These are phyloP conservation scores for Geopemphigus sp. DNA, from an alignment of 1,140 invertebrate genomes.

Conservation along the genomic window DNA sequence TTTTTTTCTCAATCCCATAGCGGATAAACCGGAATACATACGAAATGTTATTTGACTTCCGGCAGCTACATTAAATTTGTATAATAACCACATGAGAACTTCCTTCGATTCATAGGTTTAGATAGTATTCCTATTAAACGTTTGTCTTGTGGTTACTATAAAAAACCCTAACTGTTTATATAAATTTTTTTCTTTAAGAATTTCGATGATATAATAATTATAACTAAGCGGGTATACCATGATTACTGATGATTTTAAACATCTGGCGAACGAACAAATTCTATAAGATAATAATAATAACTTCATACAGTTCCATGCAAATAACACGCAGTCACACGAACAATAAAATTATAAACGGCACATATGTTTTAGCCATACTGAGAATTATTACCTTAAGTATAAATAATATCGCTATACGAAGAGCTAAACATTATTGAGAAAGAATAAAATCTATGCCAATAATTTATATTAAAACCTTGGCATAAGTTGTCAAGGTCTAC, in stretches of 20 bases:
- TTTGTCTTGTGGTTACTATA: not conserved
- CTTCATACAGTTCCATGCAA: not conserved
- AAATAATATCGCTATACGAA: not conserved
- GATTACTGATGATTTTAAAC: not conserved
- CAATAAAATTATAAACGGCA: not conserved
- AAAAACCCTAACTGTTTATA: not conserved
- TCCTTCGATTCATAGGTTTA: slow-evolving; percentile 33
- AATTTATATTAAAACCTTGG: not conserved
- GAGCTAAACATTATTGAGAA: not conserved
- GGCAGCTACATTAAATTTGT: slow-evolving; percentile 3
- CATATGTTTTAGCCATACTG: slow-evolving; percentile 6
- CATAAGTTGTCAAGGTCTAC: not conserved
- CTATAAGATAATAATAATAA: slow-evolving; percentile 14
- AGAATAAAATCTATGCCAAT: not conserved
- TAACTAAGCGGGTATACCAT: not conserved
- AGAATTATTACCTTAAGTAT: not conserved
- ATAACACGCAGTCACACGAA: not conserved
- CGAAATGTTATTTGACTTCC: slow-evolving; percentile 23
- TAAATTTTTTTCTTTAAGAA: not conserved
- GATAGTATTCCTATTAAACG: not conserved
- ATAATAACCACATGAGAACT: slow-evolving; percentile 34
- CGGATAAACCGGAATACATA: slow-evolving; percentile 29
- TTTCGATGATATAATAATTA: not conserved
- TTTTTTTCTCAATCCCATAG: slow-evolving; percentile 15
- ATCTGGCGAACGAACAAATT: slow-evolving; percentile 11